Percentiles rank a stretch among this genome's conserved stretches.
Conservation (phyloP, 1,140 invertebrate genomes). For the Dryas iulia region DNA sequence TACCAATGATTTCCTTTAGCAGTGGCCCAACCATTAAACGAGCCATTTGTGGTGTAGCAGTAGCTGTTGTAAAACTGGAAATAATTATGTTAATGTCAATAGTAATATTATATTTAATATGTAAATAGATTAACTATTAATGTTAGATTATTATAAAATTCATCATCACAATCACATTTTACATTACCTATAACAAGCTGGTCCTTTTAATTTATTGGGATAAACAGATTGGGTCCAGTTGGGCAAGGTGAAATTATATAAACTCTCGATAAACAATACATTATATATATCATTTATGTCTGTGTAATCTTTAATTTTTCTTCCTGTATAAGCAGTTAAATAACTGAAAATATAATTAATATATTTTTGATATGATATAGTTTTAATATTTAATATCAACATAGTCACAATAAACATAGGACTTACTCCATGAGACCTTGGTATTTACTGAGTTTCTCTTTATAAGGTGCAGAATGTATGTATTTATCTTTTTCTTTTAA, state of each 20-base stretch:
- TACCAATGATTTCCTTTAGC: slow-evolving; percentile 83
- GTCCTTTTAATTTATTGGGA: slow-evolving; percentile 77
- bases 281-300: slow-evolving; percentile 84
- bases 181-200: slow-evolving; percentile 81
- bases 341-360: slow-evolving; percentile 62
- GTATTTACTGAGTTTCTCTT: slow-evolving; percentile 82
- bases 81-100: slow-evolving; percentile 6
- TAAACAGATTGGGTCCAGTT: slow-evolving; percentile 84
- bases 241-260: slow-evolving; percentile 87
- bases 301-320: slow-evolving; percentile 77
- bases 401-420: background rate
- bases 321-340: slow-evolving; percentile 82
- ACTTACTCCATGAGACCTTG: slow-evolving; percentile 83
- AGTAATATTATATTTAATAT: background rate
- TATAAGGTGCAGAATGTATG: slow-evolving; percentile 81
- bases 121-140: background rate
- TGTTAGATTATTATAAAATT: background rate
- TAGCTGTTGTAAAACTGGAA: slow-evolving; percentile 75
- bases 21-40: slow-evolving; percentile 83
- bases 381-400: slow-evolving; percentile 6
- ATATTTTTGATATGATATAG: background rate
- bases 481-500: slow-evolving; percentile 80
- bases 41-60: slow-evolving; percentile 79
- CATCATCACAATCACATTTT: background rate
- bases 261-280: slow-evolving; percentile 84